Evolutionary conservation across 2,888 invertebrate genomes (phyloP).

Genomic region (Hyalella azteca): DNA sequence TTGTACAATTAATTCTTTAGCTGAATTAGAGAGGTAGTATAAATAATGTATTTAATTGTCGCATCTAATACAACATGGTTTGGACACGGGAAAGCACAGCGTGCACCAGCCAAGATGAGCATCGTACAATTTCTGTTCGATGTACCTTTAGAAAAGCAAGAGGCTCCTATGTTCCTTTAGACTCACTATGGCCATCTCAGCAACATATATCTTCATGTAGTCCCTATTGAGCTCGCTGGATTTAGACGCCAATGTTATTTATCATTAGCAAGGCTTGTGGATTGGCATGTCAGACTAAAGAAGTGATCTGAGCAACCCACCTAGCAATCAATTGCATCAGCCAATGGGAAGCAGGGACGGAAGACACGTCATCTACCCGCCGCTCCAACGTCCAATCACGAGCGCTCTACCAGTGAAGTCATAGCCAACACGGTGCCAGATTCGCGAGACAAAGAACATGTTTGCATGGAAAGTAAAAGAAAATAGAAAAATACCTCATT

Average conservation of each 20-base stretch:
- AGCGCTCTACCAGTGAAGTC: background rate
- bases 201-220: conserved; percentile 34
- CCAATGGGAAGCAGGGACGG: background rate
- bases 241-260: conserved; percentile 37
- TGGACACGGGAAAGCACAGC: too few species aligned
- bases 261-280: conserved; percentile 35
- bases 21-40: too few species aligned
- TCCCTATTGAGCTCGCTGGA: conserved; percentile 25
- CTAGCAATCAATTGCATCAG: conserved; percentile 23
- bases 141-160: background rate
- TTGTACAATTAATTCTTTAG: too few species aligned
- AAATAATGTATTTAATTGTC: too few species aligned
- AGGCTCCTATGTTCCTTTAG: background rate
- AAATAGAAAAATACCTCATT: background rate
- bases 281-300: conserved; percentile 37
- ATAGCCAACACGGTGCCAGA: background rate
- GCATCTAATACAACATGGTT: too few species aligned
- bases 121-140: background rate
- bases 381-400: background rate
- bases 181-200: conserved; percentile 12
- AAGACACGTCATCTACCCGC: conserved; percentile 6
- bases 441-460: background rate
- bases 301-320: conserved; percentile 36
- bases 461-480: background rate
- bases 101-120: too few species aligned